These are phyloP conservation scores for Gouania willdenowi DNA, from an alignment of 2,797 vertebrate species.

Conservation along the genomic window DNA sequence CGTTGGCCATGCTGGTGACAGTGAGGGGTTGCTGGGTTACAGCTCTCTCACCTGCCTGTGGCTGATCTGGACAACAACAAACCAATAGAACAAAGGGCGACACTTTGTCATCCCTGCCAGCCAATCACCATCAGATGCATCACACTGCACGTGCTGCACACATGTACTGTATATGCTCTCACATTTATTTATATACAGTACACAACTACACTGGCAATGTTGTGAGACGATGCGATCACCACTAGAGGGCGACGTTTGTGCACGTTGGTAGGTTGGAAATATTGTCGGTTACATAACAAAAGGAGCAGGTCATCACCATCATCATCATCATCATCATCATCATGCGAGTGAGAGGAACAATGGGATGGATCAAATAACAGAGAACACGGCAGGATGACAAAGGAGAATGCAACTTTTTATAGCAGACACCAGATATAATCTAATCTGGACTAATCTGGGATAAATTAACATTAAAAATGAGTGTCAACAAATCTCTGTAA, in stretches of 20 bases:
- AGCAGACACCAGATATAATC: too few species aligned
- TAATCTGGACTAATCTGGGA: constrained; percentile 24
- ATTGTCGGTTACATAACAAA: constrained; percentile 54
- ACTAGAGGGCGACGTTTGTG: constrained; percentile 42
- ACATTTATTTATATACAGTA: constrained; percentile 49
- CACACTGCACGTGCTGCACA: constrained; percentile 25
- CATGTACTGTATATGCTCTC: constrained; percentile 6
- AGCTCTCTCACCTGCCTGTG: not conserved
- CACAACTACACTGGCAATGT: too few species aligned
- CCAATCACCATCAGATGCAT: constrained; percentile 14
- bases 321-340: too few species aligned
- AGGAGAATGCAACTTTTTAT: not conserved
- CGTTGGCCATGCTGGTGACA: not conserved
- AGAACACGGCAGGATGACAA: too few species aligned
- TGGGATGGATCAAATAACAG: too few species aligned
- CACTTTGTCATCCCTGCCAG: not conserved
- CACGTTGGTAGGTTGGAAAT: constrained; percentile 10
- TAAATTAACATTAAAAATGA: constrained; percentile 15
- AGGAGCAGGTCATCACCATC: too few species aligned
- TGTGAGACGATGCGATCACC: constrained; percentile 25
- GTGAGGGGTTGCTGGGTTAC: not conserved
- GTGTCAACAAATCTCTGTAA: not conserved
- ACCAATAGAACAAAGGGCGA: constrained; percentile 1
- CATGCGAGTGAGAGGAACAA: too few species aligned
- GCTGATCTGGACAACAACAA: constrained; percentile 3